Evolutionary conservation across 1,140 invertebrate species (phyloP), one percentile per base, ranked within the genome.

Genomic region (Daktulosphaira vitifoliae): DNA sequence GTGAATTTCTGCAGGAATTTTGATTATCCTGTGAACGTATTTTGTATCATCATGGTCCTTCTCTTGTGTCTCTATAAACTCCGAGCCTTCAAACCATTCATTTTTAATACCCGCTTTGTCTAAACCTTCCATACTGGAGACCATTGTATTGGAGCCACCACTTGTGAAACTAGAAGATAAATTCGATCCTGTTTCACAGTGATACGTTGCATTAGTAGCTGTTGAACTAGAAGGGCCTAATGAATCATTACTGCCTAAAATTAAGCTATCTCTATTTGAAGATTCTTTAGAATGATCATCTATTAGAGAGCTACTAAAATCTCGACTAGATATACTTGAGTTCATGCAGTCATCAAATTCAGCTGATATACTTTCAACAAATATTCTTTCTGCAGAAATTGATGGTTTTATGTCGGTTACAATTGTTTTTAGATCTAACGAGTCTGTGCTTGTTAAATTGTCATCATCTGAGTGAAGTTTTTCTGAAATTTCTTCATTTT

Each of bases 131-230:
- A 83, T 80, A 15, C 83, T 84, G 0, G 83, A 84, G 2, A 86
- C 80, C 82, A 86, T 84, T 13, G 84, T 86, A 70, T 83, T 84
- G 49, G 84, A 86, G 66, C 84, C 84, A 70, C 82, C 84, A 74
- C 86, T 88, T 26, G 86, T 88, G 42, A 89, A 81, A 74, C 86
- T 89, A 16, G 85, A 85, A 4, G 87, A 89, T 83, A 88, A 88
- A 18, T 86, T 80, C 0, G 87, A 89, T 71, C 89, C 87, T 1
- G 84, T 85, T 74, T 89, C 87, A 71, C 85, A 87, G 70, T 88
- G 87, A 71, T 87, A 89, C n/a, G 86, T 89, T 16, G 87, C 87
- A 71, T 87, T 82, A 0, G 87, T 89, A 0, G 85, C 86, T 15
- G 85, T 85, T 2, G 87, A 88, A 70, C 84, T 87, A 0, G 84